Conservation (phyloP, 2,113 vertebrate genomes). For the Bujurquina vittata region DNA sequence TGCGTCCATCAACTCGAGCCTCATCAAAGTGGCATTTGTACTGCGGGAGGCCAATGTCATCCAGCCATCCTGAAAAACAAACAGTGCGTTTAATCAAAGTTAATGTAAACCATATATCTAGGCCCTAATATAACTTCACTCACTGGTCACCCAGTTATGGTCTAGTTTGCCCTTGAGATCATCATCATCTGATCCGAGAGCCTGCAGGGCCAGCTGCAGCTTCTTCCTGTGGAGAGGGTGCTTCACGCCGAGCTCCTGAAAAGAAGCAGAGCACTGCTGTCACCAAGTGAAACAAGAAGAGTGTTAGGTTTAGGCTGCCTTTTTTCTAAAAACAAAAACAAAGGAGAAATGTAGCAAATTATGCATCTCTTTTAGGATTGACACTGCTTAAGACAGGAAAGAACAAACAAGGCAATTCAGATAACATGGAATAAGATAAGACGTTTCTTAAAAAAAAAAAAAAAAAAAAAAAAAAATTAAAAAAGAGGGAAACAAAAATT, state of each 20-base stretch:
- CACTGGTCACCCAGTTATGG: slow-evolving; percentile 97
- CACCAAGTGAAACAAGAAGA: background rate
- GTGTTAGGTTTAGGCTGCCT: background rate
- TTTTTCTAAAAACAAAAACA: too few species aligned
- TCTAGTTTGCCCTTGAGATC: slow-evolving; percentile 90
- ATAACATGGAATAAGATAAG: background rate
- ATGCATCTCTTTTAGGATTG: background rate
- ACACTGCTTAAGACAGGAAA: too few species aligned
- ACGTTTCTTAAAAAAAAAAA: too few species aligned
- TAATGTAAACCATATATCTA: too few species aligned
- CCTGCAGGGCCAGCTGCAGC: slow-evolving; percentile 93
- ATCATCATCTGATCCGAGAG: slow-evolving; percentile 85
- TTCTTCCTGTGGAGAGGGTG: slow-evolving; percentile 94
- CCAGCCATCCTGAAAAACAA: slow-evolving; percentile 89
- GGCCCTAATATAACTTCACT: slow-evolving; percentile 55
- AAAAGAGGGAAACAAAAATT: too few species aligned
- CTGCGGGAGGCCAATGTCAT: slow-evolving; percentile 97
- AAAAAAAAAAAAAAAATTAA: too few species aligned
- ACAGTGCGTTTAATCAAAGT: background rate
- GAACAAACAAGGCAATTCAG: too few species aligned
- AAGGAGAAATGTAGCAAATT: background rate
- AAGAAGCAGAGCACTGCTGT: background rate
- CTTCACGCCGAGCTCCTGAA: slow-evolving; percentile 93
- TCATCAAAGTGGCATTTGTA: slow-evolving; percentile 98
- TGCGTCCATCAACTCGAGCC: slow-evolving; percentile 90